Evolutionary conservation across 2,113 vertebrate species (phyloP).

Genomic region (Micronycteris hirsuta): DNA sequence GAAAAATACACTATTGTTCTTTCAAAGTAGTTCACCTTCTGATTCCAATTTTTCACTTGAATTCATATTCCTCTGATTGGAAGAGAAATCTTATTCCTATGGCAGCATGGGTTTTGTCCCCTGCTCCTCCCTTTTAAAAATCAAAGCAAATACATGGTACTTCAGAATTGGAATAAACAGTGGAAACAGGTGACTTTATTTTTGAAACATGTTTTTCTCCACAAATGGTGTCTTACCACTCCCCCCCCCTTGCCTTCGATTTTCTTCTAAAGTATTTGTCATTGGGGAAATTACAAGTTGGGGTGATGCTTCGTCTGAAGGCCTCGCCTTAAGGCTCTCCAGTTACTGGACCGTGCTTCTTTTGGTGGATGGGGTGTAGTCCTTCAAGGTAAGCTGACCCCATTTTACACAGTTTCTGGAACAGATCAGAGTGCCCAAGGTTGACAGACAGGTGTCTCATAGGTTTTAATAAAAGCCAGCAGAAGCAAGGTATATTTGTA

Average conservation of each 20-base stretch:
- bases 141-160: neutral
- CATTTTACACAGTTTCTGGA: neutral
- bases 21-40: neutral
- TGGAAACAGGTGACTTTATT: constrained; percentile 35
- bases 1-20: neutral
- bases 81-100: constrained; percentile 42
- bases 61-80: constrained; percentile 13
- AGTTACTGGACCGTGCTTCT: neutral
- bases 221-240: neutral
- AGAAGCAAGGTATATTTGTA: neutral
- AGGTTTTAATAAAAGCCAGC: neutral
- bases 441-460: neutral
- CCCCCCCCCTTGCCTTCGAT: neutral
- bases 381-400: neutral
- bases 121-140: neutral
- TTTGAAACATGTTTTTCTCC: constrained; percentile 32
- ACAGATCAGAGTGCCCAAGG: neutral
- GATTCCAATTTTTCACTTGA: constrained; percentile 44
- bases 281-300: neutral
- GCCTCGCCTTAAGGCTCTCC: neutral
- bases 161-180: constrained; percentile 33
- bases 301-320: neutral
- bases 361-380: neutral
- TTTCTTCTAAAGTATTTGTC: neutral
- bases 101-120: neutral